Evolutionary conservation across 2,113 vertebrate species (phyloP).

Genomic region (Mola mola): DNA sequence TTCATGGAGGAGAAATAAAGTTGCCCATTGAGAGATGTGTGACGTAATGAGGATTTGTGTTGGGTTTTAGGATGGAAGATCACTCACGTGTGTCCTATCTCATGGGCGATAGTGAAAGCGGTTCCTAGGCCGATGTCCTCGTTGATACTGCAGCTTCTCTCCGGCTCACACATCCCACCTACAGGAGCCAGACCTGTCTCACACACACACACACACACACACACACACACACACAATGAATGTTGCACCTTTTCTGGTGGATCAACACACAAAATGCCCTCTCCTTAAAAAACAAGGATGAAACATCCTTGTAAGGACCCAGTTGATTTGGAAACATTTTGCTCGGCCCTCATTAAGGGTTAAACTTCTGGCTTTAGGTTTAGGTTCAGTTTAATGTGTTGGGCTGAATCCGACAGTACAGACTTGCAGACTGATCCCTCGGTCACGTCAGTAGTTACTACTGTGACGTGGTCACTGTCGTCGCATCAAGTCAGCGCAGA

Average conservation of each 20-base stretch:
- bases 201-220: slow-evolving; percentile 34
- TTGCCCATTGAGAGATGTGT: too few species aligned
- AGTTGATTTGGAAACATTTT: background rate
- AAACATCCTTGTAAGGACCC: too few species aligned
- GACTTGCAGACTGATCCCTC: too few species aligned
- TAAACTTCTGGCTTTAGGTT: slow-evolving; percentile 9
- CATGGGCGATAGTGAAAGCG: slow-evolving; percentile 97
- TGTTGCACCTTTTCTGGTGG: background rate
- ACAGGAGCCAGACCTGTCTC: slow-evolving; percentile 92
- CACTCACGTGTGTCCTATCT: slow-evolving; percentile 98
- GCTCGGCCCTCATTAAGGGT: background rate
- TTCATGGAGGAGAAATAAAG: too few species aligned
- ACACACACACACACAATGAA: slow-evolving; percentile 10
- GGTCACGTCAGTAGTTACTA: too few species aligned
- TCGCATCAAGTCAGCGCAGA: too few species aligned
- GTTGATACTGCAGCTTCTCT: slow-evolving; percentile 97
- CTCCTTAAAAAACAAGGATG: too few species aligned
- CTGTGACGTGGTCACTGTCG: too few species aligned
- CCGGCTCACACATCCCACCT: slow-evolving; percentile 96
- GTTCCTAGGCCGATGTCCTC: slow-evolving; percentile 98
- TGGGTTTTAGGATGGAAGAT: too few species aligned
- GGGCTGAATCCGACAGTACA: too few species aligned
- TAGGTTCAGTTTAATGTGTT: background rate
- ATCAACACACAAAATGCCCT: too few species aligned
- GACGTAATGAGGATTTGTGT: too few species aligned